A percentile compares a stretch with the other conserved stretches of the same genome.
phyloP scores from a whole-genome alignment of 2,113 vertebrate species.

The Dryoscopus gambensis region DNA sequence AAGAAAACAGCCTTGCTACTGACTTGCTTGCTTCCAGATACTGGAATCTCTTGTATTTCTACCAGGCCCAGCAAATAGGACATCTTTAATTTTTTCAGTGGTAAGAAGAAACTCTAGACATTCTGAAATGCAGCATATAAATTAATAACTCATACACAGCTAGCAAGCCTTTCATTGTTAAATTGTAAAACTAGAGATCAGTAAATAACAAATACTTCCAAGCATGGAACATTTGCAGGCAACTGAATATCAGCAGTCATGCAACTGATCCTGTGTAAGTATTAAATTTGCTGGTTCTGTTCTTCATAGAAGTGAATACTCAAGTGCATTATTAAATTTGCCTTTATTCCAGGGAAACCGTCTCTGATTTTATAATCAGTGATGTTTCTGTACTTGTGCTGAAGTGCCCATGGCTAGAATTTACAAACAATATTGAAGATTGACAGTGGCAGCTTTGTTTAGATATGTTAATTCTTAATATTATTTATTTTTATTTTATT shows the following conservation, averaged over 20 bases:
- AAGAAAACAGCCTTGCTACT: neutral
- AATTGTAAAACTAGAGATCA: neutral
- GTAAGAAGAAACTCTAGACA: neutral
- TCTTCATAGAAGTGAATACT: neutral
- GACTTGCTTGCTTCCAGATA: neutral
- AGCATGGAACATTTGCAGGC: neutral
- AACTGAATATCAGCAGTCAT: neutral
- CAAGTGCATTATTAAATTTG: neutral
- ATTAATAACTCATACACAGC: neutral
- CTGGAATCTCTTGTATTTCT: neutral
- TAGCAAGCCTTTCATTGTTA: neutral
- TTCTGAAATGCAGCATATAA: neutral
- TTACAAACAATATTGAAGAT: neutral
- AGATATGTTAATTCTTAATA: neutral
- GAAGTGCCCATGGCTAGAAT: neutral
- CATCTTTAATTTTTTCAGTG: neutral
- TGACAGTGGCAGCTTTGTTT: neutral
- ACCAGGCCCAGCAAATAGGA: neutral
- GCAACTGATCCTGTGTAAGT: neutral
- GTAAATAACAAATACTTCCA: neutral
- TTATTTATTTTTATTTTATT: neutral
- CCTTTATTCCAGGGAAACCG: neutral
- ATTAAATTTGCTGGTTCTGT: neutral
- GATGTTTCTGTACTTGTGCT: neutral
- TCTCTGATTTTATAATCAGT: neutral